Conservation (phyloP, 2,888 invertebrate genomes). For the Autographa pulchrina region DNA sequence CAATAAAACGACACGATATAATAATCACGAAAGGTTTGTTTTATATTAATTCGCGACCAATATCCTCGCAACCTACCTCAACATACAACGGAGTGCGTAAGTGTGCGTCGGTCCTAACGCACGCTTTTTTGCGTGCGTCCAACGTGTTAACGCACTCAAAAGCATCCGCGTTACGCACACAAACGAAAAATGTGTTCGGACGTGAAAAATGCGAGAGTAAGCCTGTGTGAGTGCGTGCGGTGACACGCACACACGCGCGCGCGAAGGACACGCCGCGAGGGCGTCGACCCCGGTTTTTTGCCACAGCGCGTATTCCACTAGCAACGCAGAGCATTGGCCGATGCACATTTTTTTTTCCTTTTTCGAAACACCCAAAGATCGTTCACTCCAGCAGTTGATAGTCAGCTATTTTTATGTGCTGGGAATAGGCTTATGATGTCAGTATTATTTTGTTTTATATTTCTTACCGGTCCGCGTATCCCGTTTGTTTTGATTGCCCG, state of each 20-base stretch:
- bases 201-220: conserved; percentile 71
- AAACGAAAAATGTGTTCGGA: conserved; percentile 62
- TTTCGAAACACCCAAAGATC: conserved; percentile 75
- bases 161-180: conserved; percentile 76
- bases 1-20: background rate
- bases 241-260: conserved; percentile 78
- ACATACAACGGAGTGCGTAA: conserved; percentile 46
- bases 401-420: conserved; percentile 71
- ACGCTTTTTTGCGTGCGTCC: conserved; percentile 68
- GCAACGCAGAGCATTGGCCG: conserved; percentile 84
- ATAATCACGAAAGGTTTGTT: conserved; percentile 13
- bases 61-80: conserved; percentile 56
- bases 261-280: conserved; percentile 87
- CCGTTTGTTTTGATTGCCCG: conserved; percentile 75
- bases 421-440: conserved; percentile 83
- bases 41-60: conserved; percentile 29
- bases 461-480: conserved; percentile 62
- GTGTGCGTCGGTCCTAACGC: conserved; percentile 60
- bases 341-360: conserved; percentile 70
- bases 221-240: conserved; percentile 68
- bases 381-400: conserved; percentile 78
- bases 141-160: conserved; percentile 78
- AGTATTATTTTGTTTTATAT: conserved; percentile 66
- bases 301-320: conserved; percentile 84
- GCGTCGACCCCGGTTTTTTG: conserved; percentile 87